phyloP scores from a whole-genome alignment of 2,888 invertebrate species.

The Tillus elongatus region DNA sequence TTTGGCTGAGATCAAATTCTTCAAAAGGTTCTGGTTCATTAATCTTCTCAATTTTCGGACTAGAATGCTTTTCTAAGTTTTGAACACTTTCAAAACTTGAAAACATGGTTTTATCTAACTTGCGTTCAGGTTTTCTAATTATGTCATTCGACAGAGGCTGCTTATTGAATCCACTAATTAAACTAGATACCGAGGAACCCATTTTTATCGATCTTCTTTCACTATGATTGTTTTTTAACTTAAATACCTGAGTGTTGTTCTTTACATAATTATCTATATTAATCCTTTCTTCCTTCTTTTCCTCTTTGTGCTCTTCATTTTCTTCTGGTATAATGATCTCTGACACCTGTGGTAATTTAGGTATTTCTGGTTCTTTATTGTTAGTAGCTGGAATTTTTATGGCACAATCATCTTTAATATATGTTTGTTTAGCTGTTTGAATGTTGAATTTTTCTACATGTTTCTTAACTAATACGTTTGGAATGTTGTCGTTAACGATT shows the following conservation, averaged over 20 bases:
- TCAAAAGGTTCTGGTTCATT: conserved; percentile 12
- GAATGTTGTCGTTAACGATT: conserved; percentile 19
- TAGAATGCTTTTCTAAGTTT: conserved; percentile 34
- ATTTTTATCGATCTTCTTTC: conserved; percentile 50
- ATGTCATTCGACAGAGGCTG: conserved; percentile 49
- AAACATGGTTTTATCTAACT: conserved; percentile 31
- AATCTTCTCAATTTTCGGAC: conserved; percentile 12
- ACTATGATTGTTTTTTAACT: conserved; percentile 43
- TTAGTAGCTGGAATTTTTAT: conserved; percentile 21
- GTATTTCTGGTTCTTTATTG: conserved; percentile 53
- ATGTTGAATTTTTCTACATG: conserved; percentile 36
- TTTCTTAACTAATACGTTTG: conserved; percentile 33
- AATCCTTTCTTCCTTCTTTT: conserved; percentile 32
- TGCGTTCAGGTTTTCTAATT: conserved; percentile 35
- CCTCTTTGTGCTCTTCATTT: conserved; percentile 39
- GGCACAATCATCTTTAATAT: conserved; percentile 28
- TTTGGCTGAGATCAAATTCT: conserved; percentile 61
- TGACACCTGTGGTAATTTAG: conserved; percentile 65
- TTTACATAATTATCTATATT: conserved; percentile 41
- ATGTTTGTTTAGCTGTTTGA: conserved; percentile 35
- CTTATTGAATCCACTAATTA: conserved; percentile 41
- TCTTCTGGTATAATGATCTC: conserved; percentile 65
- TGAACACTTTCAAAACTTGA: conserved; percentile 39
- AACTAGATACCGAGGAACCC: conserved; percentile 52
- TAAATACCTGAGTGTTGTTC: conserved; percentile 39